Evolutionary conservation across 2,888 invertebrate genomes (phyloP).

Genomic region (Oscheius sp.): DNA sequence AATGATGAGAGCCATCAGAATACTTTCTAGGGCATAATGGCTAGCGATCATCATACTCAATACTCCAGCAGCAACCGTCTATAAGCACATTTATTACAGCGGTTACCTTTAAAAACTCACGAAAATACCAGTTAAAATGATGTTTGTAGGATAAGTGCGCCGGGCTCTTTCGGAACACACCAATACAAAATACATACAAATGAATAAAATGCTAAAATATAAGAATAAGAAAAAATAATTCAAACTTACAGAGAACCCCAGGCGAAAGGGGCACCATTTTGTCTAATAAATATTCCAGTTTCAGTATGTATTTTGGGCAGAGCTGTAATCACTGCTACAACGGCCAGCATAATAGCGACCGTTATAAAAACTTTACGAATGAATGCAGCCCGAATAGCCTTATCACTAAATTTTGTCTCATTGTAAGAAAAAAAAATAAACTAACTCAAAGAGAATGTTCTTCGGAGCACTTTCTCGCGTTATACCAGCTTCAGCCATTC

Average conservation of each 20-base stretch:
- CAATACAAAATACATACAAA: slow-evolving; percentile 75
- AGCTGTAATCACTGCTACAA: slow-evolving; percentile 65
- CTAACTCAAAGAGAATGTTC: not conserved
- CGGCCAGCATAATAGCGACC: slow-evolving; percentile 67
- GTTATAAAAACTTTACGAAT: slow-evolving; percentile 67
- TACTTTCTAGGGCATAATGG: slow-evolving; percentile 52
- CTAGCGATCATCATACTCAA: slow-evolving; percentile 64
- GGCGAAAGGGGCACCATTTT: slow-evolving; percentile 43
- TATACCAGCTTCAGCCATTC: no score
- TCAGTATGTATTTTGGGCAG: slow-evolving; percentile 60
- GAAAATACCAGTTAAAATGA: slow-evolving; percentile 74
- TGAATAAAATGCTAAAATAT: slow-evolving; percentile 69
- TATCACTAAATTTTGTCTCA: slow-evolving; percentile 55
- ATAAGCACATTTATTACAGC: not conserved
- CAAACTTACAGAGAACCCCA: not conserved
- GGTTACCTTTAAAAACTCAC: not conserved
- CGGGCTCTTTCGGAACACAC: slow-evolving; percentile 75
- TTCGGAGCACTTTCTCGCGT: not conserved
- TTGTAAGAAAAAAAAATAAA: not conserved
- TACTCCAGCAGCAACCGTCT: slow-evolving; percentile 63
- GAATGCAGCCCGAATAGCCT: slow-evolving; percentile 66
- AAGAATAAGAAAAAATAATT: not conserved
- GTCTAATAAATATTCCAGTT: slow-evolving; percentile 43
- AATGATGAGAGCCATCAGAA: slow-evolving; percentile 65
- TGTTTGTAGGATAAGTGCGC: slow-evolving; percentile 75